Evolutionary conservation across 2,888 invertebrate species (phyloP).

Genomic region (Sarcophaga variegata): DNA sequence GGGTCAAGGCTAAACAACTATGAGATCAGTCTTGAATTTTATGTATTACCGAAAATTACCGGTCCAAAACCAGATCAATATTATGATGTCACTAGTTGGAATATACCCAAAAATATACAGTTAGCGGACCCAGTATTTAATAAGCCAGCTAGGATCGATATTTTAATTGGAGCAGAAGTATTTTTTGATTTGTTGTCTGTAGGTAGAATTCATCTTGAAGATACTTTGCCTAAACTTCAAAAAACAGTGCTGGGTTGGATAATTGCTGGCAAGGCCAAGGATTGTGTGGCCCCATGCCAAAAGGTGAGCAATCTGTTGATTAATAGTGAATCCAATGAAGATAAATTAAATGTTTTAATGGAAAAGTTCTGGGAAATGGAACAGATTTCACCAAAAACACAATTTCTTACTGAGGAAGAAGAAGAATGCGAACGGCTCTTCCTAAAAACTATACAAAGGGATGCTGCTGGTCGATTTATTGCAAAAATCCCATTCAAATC

Average conservation of each 20-base stretch:
- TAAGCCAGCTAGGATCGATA: slow-evolving; percentile 14
- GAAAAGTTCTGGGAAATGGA: slow-evolving; percentile 13
- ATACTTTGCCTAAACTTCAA: slow-evolving; percentile 20
- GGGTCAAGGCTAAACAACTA: slow-evolving; percentile 40
- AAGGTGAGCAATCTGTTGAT: not conserved
- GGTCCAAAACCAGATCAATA: slow-evolving; percentile 16
- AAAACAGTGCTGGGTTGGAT: slow-evolving; percentile 51
- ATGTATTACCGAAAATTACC: slow-evolving; percentile 36
- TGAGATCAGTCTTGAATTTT: slow-evolving; percentile 9
- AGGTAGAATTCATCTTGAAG: slow-evolving; percentile 28
- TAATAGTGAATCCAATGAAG: not conserved
- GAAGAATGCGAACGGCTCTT: slow-evolving; percentile 17
- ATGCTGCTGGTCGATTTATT: slow-evolving; percentile 33
- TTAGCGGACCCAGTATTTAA: slow-evolving; percentile 50
- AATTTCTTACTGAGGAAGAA: slow-evolving; percentile 9
- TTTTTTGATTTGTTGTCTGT: slow-evolving; percentile 46
- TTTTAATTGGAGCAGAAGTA: slow-evolving; percentile 56
- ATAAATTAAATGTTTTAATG: not conserved
- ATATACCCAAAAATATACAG: slow-evolving; percentile 1
- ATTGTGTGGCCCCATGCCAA: not conserved
- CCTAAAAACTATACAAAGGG: not conserved
- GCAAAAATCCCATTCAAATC: slow-evolving; percentile 51
- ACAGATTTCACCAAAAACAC: not conserved
- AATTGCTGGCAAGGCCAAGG: slow-evolving; percentile 20
- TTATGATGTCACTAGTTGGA: slow-evolving; percentile 3